A percentile compares a stretch with the other conserved stretches of the same genome.
These are phyloP conservation scores for Catagonus wagneri DNA, from an alignment of 2,113 vertebrate species.

Conservation along the genomic window DNA sequence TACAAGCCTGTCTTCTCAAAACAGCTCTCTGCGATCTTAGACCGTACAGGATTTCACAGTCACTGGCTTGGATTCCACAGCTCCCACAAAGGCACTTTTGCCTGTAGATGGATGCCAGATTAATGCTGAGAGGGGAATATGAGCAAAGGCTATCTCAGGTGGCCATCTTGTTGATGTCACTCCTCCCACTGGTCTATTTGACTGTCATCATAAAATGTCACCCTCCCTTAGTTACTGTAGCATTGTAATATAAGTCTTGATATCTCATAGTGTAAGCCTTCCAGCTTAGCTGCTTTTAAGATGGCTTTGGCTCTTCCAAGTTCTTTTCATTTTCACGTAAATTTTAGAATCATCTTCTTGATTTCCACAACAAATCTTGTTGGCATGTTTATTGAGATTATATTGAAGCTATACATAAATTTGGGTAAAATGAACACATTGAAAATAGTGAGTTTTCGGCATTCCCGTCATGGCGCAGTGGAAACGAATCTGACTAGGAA, in stretches of 20 bases:
- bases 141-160: neutral
- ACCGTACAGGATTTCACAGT: neutral
- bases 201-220: neutral
- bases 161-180: neutral
- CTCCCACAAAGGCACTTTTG: neutral
- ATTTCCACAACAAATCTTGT: neutral
- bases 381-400: constrained; percentile 1
- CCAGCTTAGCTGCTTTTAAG: neutral
- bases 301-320: neutral
- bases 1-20: neutral
- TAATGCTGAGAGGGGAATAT: neutral
- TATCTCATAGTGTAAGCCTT: neutral
- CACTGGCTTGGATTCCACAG: neutral
- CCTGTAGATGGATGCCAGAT: neutral
- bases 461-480: too few relatives aligned
- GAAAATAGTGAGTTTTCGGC: neutral
- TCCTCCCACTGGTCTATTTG: neutral
- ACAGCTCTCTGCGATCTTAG: neutral
- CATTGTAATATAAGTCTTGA: neutral
- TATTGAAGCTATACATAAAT: constrained; percentile 5
- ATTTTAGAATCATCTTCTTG: neutral
- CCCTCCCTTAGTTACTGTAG: neutral
- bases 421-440: constrained; percentile 13
- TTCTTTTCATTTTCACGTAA: neutral
- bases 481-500: too few relatives aligned